These are phyloP conservation scores for Ooceraea biroi DNA, from an alignment of 1,140 invertebrate genomes.

Conservation along the genomic window DNA sequence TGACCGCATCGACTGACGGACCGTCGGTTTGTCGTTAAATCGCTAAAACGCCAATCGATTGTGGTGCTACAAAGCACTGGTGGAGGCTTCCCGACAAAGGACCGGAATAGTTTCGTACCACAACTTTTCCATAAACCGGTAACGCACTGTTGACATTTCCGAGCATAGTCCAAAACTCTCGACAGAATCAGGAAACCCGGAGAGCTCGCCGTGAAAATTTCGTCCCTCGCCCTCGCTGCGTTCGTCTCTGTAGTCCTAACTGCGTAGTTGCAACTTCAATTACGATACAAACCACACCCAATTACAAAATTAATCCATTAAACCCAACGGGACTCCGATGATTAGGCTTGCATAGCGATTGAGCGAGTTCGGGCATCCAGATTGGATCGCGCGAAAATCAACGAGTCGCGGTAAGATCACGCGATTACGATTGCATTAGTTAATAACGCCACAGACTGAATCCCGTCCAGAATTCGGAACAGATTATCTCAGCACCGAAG, in stretches of 20 bases:
- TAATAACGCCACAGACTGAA: constrained; percentile 23
- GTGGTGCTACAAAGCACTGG: constrained; percentile 30
- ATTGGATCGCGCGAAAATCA: constrained; percentile 17
- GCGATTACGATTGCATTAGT: constrained; percentile 47
- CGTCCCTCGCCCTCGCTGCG: background rate
- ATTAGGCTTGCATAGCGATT: constrained; percentile 6
- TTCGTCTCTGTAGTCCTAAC: background rate
- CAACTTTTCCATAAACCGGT: constrained; percentile 51
- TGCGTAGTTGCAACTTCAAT: constrained; percentile 55
- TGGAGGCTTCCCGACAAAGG: constrained; percentile 41
- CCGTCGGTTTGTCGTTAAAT: constrained; percentile 43
- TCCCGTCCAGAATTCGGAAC: constrained; percentile 1
- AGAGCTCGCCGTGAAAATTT: constrained; percentile 43
- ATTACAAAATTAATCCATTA: constrained; percentile 81
- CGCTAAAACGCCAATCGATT: constrained; percentile 57
- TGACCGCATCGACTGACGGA: constrained; percentile 28
- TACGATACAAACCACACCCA: constrained; percentile 72
- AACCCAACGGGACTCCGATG: constrained; percentile 33
- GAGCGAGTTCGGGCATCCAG: constrained; percentile 19
- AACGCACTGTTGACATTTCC: constrained; percentile 57
- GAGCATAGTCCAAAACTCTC: constrained; percentile 46
- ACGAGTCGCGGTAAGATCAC: constrained; percentile 22
- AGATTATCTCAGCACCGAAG: background rate
- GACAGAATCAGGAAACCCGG: background rate
- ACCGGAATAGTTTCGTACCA: constrained; percentile 40